A percentile compares a stretch with the other conserved stretches of the same genome.
These are phyloP conservation scores for Prunella fulvescens DNA, from an alignment of 2,113 vertebrate genomes.

Conservation along the genomic window DNA sequence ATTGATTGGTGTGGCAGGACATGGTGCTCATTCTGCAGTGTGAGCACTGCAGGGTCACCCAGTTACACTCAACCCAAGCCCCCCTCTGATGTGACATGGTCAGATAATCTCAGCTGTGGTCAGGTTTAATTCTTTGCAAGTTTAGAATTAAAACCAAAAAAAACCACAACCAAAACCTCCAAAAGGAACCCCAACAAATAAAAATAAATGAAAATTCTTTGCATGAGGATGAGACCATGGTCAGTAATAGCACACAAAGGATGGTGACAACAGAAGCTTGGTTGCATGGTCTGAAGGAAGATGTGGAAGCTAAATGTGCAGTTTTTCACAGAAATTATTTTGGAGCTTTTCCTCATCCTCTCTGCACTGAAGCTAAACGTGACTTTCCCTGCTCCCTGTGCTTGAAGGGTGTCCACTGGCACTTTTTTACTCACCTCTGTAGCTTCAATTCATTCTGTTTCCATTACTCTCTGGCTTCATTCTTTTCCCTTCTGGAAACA, in stretches of 20 bases:
- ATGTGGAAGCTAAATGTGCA: accelerated
- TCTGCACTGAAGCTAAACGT: not conserved
- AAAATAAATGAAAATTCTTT: not conserved
- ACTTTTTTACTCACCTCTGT: not conserved
- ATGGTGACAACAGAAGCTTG: not conserved
- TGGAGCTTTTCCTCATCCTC: not conserved
- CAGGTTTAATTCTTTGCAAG: not conserved
- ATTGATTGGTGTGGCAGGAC: not conserved
- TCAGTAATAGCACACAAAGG: not conserved
- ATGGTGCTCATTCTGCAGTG: not conserved
- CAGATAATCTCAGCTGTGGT: not conserved
- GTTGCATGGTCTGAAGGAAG: not conserved
- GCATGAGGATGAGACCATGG: not conserved
- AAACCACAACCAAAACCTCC: accelerated
- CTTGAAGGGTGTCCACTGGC: not conserved
- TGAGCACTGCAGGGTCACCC: not conserved
- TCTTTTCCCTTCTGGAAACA: not conserved
- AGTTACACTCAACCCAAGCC: not conserved
- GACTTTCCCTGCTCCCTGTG: not conserved
- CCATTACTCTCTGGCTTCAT: not conserved
- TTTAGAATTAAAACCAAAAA: not conserved
- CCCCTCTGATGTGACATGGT: not conserved
- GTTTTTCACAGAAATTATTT: not conserved
- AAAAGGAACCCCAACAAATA: not conserved
- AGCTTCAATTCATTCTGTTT: not conserved